Evolutionary conservation across 1,140 invertebrate genomes (phyloP), one percentile per base, ranked within the genome.

Genomic region (Bombus turneri): DNA sequence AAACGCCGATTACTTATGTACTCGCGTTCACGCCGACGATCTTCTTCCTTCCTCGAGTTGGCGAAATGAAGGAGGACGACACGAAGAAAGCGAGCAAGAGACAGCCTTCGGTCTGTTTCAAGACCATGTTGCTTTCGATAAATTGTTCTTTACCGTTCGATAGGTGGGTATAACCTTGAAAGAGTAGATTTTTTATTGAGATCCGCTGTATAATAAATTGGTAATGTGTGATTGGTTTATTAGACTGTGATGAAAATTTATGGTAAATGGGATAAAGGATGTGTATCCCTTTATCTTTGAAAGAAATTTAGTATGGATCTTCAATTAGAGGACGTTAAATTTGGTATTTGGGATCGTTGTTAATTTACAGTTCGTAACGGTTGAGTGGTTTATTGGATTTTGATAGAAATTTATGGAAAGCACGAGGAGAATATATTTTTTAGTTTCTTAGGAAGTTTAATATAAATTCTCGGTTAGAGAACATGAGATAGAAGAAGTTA

Each of bases 1-100:
- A 90, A 90, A 90, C 64, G 85, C 34, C 88, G 86, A 90, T 89
- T 90, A 90, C 88, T 90, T 90, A 90, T 87, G 85, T 88, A 85
- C 69, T 66, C 88, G 84, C n/a, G 37, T 69, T 34, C 22, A 72
- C 6, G 18, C 57, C 9, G 68, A 0, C 47, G 22, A 64, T 71
- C 53, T 68, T 89, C 47, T 28, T 72, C 78, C 75, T 28, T 76
- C 74, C 79, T 34, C 57, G 66, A 37, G 25, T 8, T 37, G 22
- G 47, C 64, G 47, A 85, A 85, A 74, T 76, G 9, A 69, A 39
- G n/a, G 25, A 8, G 37, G 10, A 68, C 53, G 9, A 5, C 25
- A 28, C 15, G 37, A n/a, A n/a, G 39, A 31, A 41, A 15, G 25
- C 25, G 37, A 22, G 18, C 8, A 22, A 68, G 6, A 68, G 28